A percentile compares a stretch with the other conserved stretches of the same genome.
These are phyloP conservation scores for Pogonomyrmex californicus DNA, from an alignment of 1,140 invertebrate genomes.

Conservation along the genomic window DNA sequence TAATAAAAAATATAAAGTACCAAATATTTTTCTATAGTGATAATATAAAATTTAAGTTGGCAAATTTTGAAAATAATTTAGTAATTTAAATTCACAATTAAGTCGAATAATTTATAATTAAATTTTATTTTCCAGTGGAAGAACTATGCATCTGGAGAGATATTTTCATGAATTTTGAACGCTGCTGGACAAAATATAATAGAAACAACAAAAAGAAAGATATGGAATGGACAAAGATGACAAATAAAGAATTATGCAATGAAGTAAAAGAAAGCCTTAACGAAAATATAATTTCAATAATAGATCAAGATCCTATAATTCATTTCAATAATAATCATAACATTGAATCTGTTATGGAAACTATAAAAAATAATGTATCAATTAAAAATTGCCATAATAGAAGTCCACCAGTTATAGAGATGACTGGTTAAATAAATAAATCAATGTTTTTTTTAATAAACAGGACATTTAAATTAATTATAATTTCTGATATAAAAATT, in stretches of 20 bases:
- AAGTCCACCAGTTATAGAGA: conserved; percentile 10
- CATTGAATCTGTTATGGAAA: not conserved
- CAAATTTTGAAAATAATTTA: conserved; percentile 34
- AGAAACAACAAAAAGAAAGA: conserved; percentile 22
- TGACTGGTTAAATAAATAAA: conserved; percentile 59
- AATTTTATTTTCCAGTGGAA: conserved; percentile 72
- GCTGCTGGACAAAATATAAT: conserved; percentile 74
- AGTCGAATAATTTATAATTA: conserved; percentile 21
- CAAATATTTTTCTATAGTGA: not conserved
- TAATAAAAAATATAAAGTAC: not conserved
- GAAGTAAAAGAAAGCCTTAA: not conserved
- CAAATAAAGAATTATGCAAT: conserved; percentile 20
- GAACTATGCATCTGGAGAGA: conserved; percentile 78
- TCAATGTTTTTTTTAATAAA: conserved; percentile 6
- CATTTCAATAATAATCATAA: not conserved
- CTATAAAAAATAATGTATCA: conserved; percentile 11
- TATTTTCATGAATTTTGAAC: conserved; percentile 72
- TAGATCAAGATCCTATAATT: not conserved
- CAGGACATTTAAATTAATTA: not conserved
- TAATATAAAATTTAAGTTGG: not conserved
- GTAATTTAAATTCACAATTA: conserved; percentile 27
- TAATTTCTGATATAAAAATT: not conserved
- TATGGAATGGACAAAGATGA: not conserved
- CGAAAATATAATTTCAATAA: not conserved
- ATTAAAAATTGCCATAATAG: conserved; percentile 1